Percentiles rank a stretch among this genome's conserved stretches.
These are phyloP conservation scores for Sparus aurata DNA, from an alignment of 2,797 vertebrate species.

Conservation along the genomic window DNA sequence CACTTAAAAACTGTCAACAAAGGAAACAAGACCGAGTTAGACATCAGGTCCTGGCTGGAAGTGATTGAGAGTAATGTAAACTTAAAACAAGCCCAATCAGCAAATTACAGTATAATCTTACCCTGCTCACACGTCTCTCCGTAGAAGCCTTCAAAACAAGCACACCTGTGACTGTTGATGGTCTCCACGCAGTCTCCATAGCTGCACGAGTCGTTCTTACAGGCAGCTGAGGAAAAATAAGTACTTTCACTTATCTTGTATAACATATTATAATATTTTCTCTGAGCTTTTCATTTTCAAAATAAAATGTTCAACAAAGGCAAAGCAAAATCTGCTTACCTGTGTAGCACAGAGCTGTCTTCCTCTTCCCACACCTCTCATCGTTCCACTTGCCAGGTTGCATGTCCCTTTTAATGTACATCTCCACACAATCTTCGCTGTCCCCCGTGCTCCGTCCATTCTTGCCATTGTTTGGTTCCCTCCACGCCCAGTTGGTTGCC, in stretches of 20 bases:
- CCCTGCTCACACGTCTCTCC: slow-evolving; percentile 84
- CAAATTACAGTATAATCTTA: slow-evolving; percentile 44
- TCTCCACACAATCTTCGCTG: slow-evolving; percentile 88
- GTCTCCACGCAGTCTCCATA: slow-evolving; percentile 88
- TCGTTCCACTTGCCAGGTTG: slow-evolving; percentile 87
- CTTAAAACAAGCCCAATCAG: not conserved
- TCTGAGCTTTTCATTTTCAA: not conserved
- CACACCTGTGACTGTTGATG: slow-evolving; percentile 85
- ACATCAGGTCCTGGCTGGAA: not conserved
- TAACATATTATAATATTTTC: not conserved
- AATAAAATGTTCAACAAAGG: not conserved
- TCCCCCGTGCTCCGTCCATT: accelerated
- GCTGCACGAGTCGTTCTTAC: slow-evolving; percentile 77
- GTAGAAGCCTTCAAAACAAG: slow-evolving; percentile 83
- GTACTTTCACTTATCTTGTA: not conserved
- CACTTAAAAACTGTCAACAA: slow-evolving; percentile 80
- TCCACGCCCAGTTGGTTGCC: slow-evolving; percentile 84
- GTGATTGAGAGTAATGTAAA: slow-evolving; percentile 23
- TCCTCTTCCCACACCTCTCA: slow-evolving; percentile 73
- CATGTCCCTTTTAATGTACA: slow-evolving; percentile 76
- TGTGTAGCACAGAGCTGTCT: slow-evolving; percentile 86
- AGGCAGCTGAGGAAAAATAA: slow-evolving; percentile 79
- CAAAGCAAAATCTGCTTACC: slow-evolving; percentile 70
- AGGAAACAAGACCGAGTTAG: slow-evolving; percentile 11
- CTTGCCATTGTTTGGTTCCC: slow-evolving; percentile 83